These are phyloP conservation scores for Psococerastis gibbosa DNA, from an alignment of 2,888 invertebrate genomes.

Conservation along the genomic window DNA sequence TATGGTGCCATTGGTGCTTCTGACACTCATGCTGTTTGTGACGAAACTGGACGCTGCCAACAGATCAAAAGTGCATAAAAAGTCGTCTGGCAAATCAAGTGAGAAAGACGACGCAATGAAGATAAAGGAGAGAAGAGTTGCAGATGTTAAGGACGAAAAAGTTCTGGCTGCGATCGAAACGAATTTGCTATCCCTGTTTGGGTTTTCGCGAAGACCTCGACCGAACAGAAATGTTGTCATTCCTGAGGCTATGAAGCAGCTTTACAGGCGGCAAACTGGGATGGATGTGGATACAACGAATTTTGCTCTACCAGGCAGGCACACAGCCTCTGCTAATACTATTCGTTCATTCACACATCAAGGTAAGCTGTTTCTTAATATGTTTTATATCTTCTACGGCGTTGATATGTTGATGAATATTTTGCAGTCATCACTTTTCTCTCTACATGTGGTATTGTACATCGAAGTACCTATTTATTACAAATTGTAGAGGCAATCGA, in stretches of 20 bases:
- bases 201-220: constrained; percentile 35
- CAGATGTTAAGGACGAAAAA: constrained; percentile 17
- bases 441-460: not conserved
- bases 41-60: constrained; percentile 25
- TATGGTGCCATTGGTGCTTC: constrained; percentile 23
- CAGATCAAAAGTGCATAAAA: too few species aligned
- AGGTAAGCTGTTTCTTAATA: constrained; percentile 30
- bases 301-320: constrained; percentile 44
- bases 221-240: constrained; percentile 33
- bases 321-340: constrained; percentile 63
- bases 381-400: constrained; percentile 4
- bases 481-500: too few species aligned
- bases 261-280: constrained; percentile 51
- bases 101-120: constrained; percentile 10
- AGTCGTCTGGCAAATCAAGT: constrained; percentile 15
- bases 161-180: constrained; percentile 33
- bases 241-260: constrained; percentile 61
- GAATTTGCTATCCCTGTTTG: constrained; percentile 40
- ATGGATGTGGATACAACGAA: constrained; percentile 39
- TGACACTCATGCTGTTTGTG: constrained; percentile 18
- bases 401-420: not conserved
- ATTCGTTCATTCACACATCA: constrained; percentile 66
- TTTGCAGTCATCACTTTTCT: not conserved
- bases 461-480: constrained; percentile 12
- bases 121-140: too few species aligned